A percentile compares a stretch with the other conserved stretches of the same genome.
Evolutionary conservation across 2,888 invertebrate species (phyloP).

Genomic region (Trachelus iudaicus): DNA sequence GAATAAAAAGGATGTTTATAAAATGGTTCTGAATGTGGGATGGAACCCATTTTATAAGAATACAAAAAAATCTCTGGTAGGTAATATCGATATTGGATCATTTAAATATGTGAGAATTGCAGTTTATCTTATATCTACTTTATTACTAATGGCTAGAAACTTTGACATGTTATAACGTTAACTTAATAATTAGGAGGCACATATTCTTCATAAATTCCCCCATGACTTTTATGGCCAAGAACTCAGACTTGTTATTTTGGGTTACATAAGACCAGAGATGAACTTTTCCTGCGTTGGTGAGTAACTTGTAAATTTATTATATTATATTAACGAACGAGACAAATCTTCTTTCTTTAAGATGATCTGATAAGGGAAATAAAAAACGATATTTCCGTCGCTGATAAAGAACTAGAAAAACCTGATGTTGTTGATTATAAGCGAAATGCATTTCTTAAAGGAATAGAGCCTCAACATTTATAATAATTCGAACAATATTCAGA

Average conservation of each 20-base stretch:
- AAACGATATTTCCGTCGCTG: conserved; percentile 80
- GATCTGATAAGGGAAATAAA: conserved; percentile 82
- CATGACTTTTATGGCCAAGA: conserved; percentile 87
- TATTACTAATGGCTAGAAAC: too few relatives aligned
- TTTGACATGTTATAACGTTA: too few relatives aligned
- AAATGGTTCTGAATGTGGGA: conserved; percentile 97
- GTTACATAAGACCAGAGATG: conserved; percentile 86
- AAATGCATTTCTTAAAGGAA: background rate
- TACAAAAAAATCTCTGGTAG: conserved; percentile 87
- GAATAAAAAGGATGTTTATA: conserved; percentile 76
- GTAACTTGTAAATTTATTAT: conserved; percentile 22
- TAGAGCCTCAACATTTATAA: background rate
- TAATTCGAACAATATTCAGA: too few relatives aligned
- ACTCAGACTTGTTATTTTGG: conserved; percentile 82
- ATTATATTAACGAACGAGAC: too few relatives aligned
- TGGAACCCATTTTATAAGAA: conserved; percentile 97
- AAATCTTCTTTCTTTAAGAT: conserved; percentile 64
- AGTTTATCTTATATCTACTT: too few relatives aligned
- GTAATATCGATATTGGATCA: background rate
- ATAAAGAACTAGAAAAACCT: conserved; percentile 70
- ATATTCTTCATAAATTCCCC: conserved; percentile 85
- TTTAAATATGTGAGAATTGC: too few relatives aligned
- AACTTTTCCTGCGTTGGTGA: conserved; percentile 79
- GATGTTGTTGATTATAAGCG: conserved; percentile 38
- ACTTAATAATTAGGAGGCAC: conserved; percentile 82